Evolutionary conservation across 2,113 vertebrate species (phyloP), one percentile per base, ranked within the genome.

Genomic region (Todiramphus saurophagus): DNA sequence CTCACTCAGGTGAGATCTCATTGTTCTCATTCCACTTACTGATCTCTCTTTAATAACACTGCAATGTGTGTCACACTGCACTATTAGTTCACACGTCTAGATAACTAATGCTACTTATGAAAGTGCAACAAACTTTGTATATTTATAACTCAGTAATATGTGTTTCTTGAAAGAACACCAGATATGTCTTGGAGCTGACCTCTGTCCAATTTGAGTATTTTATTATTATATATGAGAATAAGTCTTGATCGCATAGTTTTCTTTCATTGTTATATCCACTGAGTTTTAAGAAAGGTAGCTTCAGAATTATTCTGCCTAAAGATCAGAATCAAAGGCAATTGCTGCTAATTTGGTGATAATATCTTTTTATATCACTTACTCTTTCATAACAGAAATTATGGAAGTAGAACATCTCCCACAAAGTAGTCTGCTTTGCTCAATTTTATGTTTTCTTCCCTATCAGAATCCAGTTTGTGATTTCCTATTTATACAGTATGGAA

Each of bases 291-390:
- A 87, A 73, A 70, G 10, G 25, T 77, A 63, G 13, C 31, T 85
- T 79, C 72, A 91, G 79, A 93, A 62, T 77, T 66, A 83, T 7
- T 56, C 18, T 76, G 23, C 59, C 11, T 43, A 83, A 87, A 93
- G 59, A 69, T 25, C 18, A 74, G 55, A 85, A 83, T 53, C 62
- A 63, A 72, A 79, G 41, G 48, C 33, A 95, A 56, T 48, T 76
- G 33, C 60, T 93, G 27, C 50, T 85, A 83, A 76, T 90, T 85
- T 66, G 21, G 15, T 62, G 27, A 58, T 43, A 87, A 87, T 69
- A 67, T 78, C 23, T 90, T 93, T 87, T 83, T 68, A 70, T 75
- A 94, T 95, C 37, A 78, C 66, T 89, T 95, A 95, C 76, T 93
- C 59, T 89, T 89, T 90, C 46, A 87, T 85, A 77, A 93, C 18